Base-by-base conservation (phyloP, 1,140 invertebrate genomes). In the Zaprionus inermis region DNA sequence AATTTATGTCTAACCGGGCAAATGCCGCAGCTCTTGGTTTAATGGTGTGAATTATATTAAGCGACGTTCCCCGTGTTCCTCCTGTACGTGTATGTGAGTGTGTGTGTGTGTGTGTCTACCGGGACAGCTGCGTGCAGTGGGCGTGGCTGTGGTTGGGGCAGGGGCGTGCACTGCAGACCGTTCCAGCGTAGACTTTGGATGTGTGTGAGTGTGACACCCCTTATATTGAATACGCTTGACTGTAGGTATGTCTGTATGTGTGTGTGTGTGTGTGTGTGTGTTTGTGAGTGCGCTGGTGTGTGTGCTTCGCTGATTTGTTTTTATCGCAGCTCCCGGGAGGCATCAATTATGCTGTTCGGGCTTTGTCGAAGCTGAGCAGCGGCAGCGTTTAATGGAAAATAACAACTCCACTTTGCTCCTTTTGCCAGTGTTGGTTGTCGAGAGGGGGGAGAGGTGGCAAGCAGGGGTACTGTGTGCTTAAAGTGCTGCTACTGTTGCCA, bases 41-140 rank as follows among this genome's bases (percentile, higher is more conserved):
- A 88, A 88, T 88, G 83, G 83, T 89, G 83, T 88, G 83, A 88
- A 88, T 88, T 88, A 88, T 88, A 88, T 89, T 88, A 88, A 78
- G 80, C 80, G 77, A 69, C 60, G 75, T 46, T 68, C 20, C 61
- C 51, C 59, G n/a, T 16, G 49, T 69, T 58, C 55, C 24, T 4
- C 22, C 24, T 18, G 61, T 46, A 34, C 12, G 36, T 20, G 44
- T 38, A 38, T 41, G 32, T 55, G 60, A 55, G 36, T 46, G 54
- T 36, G 32, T 60, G 22, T 41, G 51, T 60, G 55, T 38, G 52
- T 64, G 46, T 66, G 70, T 67, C 52, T 58, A 64, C 5, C 55
- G 67, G 65, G 67, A 65, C 67, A 64, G 60, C 71, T 73, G 72
- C 44, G 72, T 71, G 46, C 30, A 46, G 64, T 51, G 30, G 54